Percentiles rank a stretch among this genome's conserved stretches.
Evolutionary conservation across 1,140 invertebrate genomes (phyloP).

Genomic region (Drosophila bocki): DNA sequence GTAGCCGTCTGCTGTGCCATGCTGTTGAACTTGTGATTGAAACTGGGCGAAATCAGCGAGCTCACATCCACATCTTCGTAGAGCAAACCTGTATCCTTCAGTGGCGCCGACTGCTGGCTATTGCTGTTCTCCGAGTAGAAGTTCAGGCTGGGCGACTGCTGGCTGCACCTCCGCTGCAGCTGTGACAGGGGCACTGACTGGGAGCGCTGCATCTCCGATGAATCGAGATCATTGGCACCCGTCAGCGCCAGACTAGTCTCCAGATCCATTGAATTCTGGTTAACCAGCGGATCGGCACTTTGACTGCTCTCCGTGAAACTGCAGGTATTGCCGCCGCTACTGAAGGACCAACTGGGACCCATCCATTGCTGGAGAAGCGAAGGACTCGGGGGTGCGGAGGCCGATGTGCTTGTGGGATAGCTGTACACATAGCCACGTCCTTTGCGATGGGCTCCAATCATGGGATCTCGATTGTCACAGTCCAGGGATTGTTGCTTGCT

Average conservation of each 20-base stretch:
- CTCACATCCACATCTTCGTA: conserved; percentile 75
- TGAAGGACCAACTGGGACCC: conserved; percentile 54
- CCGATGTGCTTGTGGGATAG: conserved; percentile 71
- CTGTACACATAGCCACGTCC: conserved; percentile 67
- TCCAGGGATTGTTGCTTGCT: conserved; percentile 80
- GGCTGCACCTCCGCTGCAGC: conserved; percentile 64
- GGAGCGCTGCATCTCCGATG: conserved; percentile 78
- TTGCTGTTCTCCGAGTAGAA: conserved; percentile 80
- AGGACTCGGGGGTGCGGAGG: conserved; percentile 82
- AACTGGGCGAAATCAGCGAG: conserved; percentile 71
- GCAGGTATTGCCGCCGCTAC: conserved; percentile 32
- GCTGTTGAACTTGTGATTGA: conserved; percentile 68
- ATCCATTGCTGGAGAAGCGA: conserved; percentile 74
- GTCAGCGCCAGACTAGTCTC: conserved; percentile 71
- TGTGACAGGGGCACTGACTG: conserved; percentile 82
- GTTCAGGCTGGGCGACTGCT: conserved; percentile 66
- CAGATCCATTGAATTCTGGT: conserved; percentile 80
- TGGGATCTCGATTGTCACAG: conserved; percentile 73
- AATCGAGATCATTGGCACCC: conserved; percentile 53
- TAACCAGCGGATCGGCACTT: conserved; percentile 58
- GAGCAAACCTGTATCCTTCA: conserved; percentile 52
- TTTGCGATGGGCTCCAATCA: conserved; percentile 74
- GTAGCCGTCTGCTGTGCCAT: conserved; percentile 67
- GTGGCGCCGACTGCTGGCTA: conserved; percentile 64
- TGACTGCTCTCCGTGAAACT: conserved; percentile 46